These are phyloP conservation scores for Physella acuta DNA, from an alignment of 1,140 invertebrate genomes.

Conservation along the genomic window DNA sequence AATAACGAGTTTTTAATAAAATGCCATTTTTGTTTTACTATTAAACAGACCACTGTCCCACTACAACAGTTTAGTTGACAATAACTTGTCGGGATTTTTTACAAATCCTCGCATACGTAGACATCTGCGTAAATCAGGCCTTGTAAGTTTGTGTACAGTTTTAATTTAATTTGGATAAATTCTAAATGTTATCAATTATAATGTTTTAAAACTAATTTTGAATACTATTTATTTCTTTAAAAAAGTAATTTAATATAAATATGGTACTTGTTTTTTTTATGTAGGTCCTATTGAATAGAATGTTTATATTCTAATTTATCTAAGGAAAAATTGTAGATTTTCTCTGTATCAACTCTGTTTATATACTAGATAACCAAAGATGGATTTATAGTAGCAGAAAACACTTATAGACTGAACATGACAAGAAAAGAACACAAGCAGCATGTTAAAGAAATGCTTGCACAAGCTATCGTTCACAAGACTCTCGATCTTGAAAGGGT, in stretches of 20 bases:
- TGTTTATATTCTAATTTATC: too few relatives aligned
- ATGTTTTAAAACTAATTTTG: not conserved
- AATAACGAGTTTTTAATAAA: too few relatives aligned
- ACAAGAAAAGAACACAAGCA: conserved; percentile 55
- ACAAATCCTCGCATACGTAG: conserved; percentile 49
- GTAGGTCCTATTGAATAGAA: too few relatives aligned
- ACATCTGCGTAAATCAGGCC: conserved; percentile 54
- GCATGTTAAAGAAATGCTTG: conserved; percentile 56
- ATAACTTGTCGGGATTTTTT: conserved; percentile 56
- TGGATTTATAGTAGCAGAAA: conserved; percentile 54
- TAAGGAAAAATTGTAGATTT: too few relatives aligned
- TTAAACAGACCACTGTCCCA: conserved; percentile 49
- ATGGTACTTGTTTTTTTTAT: too few relatives aligned
- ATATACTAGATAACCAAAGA: conserved; percentile 49
- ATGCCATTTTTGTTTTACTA: not conserved
- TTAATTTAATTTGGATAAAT: not conserved
- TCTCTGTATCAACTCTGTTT: too few relatives aligned
- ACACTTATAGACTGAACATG: conserved; percentile 56
- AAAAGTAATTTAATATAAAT: too few relatives aligned
- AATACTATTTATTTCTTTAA: not conserved
- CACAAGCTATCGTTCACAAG: conserved; percentile 59
- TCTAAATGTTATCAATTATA: not conserved
- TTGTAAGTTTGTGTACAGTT: conserved; percentile 54
- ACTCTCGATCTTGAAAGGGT: conserved; percentile 56
- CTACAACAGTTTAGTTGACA: conserved; percentile 59